Percentiles rank a stretch among this genome's conserved stretches.
Evolutionary conservation across 2,888 invertebrate species (phyloP).

Genomic region (Patella depressa): DNA sequence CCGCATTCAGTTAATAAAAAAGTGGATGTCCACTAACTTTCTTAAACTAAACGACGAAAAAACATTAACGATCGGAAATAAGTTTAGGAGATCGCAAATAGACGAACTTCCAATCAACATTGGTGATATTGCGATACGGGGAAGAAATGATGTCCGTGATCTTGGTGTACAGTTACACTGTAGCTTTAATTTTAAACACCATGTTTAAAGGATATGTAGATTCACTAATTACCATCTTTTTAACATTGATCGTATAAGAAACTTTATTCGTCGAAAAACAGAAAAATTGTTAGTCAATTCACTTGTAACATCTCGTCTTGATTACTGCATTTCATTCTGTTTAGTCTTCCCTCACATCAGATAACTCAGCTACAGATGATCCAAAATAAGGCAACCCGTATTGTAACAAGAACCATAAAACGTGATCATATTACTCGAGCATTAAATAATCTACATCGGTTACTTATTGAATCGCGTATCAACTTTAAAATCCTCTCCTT

Average conservation of each 20-base stretch:
- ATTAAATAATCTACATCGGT: too few species aligned
- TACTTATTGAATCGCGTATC: too few species aligned
- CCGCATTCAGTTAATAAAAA: too few species aligned
- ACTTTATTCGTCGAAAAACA: not conserved
- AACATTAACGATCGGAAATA: not conserved
- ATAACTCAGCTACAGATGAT: too few species aligned
- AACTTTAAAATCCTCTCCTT: too few species aligned
- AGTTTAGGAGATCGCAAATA: not conserved
- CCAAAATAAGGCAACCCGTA: too few species aligned
- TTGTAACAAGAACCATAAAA: too few species aligned
- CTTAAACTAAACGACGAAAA: slow-evolving; percentile 8
- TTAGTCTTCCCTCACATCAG: too few species aligned
- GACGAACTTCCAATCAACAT: not conserved
- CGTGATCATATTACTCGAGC: too few species aligned
- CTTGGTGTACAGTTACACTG: slow-evolving; percentile 4
- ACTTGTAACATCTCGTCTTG: not conserved
- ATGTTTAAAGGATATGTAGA: not conserved
- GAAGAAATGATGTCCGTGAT: not conserved
- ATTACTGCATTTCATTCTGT: too few species aligned
- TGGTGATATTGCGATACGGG: not conserved
- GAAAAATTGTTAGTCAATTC: slow-evolving; percentile 1
- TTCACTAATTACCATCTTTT: not conserved
- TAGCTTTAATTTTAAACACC: not conserved
- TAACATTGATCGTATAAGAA: slow-evolving; percentile 9
- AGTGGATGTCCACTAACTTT: not conserved